Base-by-base conservation (phyloP, 2,113 vertebrate species). In the Kryptolebias marmoratus region DNA sequence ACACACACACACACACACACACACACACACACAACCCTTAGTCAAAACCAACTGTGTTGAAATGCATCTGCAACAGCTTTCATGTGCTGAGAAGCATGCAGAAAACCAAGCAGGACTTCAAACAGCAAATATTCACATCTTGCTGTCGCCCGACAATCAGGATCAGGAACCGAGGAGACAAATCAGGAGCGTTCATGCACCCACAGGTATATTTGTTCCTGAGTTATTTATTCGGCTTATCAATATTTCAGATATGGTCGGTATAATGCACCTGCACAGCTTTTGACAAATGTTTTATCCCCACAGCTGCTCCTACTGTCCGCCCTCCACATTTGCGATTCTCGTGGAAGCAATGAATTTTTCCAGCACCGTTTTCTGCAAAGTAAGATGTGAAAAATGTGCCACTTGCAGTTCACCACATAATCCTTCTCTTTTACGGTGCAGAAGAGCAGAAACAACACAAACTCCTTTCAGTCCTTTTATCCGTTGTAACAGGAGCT, bases 31-130 rank as follows among this genome's bases (percentile, higher is more conserved):
- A 60, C 22, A 44, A 10, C 39, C 5, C 5, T 30, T 1, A 58
- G 1, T 6, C 39, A 57, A 71, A 15, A 78, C 54, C 64, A 73
- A 6, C 11, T 63, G 55, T 56, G 60, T 55, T 76, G 49, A 77
- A 75, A 73, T 77, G 13, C 30, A 75, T 73, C 52, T 71, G 27
- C 45, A 62, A 28, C 52, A 58, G 27, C 1, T 5, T 48, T 64
- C 18, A 48, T 52, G 30, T 28, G 49, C 50, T 68, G 52, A 61
- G 64, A 67, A 61, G 68, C 15, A 57, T 44, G 58, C 9, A 48
- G 48, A 75, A 71, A 79, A 78, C 59, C 71, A 36, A 12, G 16
- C 58, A 27, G 18, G 60, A 48, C 48, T 39, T 77, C 49, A 80
- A 61, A 80, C 31, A 60, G 4, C 11, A 36, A 57, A 47, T 39